Base-by-base conservation (phyloP, 2,113 vertebrate species). In the Callithrix jacchus region DNA sequence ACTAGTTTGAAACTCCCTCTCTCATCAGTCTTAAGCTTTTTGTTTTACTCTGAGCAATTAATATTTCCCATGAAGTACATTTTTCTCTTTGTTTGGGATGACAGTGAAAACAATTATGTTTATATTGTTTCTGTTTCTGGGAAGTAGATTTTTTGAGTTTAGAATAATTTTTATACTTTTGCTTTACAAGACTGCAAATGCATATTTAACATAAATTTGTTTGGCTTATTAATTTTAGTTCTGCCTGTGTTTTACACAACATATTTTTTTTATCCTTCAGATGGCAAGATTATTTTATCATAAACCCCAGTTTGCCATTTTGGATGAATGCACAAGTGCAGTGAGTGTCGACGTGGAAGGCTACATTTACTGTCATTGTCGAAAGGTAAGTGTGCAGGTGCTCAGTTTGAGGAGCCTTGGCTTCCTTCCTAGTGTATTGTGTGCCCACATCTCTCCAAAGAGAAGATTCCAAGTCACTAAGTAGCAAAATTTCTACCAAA, bases 231-330 rank as follows among this genome's bases (percentile, higher is more conserved):
- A 54, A 76, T 95, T 91, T 96, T 61, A 86, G n/a, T 5, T 54
- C 25, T 93, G 6, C 45, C 21, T 93, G 66, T 91, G 42, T 80
- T 77, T 76, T 96, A 91, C 70, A 77, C 20, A 95, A 37, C 95
- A 2, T 64, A 16, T 95, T 97, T 11, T 97, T 98, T 98, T 95
- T 18, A 5, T 98, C 20, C 16, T 97, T 27, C 96, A 99, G 99
- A 99, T 99, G 99, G 99, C 99, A 93, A 98, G 99, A 84, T 98
- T 99, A 6, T 99, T 99, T 98, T 99, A 99, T 97, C 99, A 99
- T 95, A 99, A 99, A 90, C 99, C 99, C 5, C 99, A 99, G 98
- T 99, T 99, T 98, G 99, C 99, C 95, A 99, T 99, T 95, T 98
- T 99, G 98, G 99, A 99, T 80, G 99, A 99, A 96, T 99, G 99